These are phyloP conservation scores for Gryllus longicercus DNA, from an alignment of 2,888 invertebrate species.

Conservation along the genomic window DNA sequence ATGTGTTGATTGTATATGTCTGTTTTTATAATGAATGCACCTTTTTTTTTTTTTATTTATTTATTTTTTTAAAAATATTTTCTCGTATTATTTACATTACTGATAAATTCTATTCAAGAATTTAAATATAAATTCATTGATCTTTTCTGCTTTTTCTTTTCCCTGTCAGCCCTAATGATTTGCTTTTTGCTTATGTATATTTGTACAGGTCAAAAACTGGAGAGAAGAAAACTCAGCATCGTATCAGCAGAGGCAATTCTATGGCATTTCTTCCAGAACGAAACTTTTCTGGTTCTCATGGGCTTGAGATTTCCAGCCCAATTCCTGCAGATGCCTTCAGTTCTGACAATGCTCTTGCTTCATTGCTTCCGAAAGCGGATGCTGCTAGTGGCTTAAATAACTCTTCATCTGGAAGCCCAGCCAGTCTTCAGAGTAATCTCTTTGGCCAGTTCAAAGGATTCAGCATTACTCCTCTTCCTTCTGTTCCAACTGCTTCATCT, in stretches of 20 bases:
- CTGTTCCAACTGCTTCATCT: conserved; percentile 30
- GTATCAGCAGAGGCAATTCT: conserved; percentile 33
- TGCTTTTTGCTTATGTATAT: conserved; percentile 3
- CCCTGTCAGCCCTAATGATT: not conserved
- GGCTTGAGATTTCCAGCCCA: conserved; percentile 36
- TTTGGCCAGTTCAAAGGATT: conserved; percentile 87
- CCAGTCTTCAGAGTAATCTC: conserved; percentile 53
- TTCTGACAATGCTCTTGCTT: conserved; percentile 36
- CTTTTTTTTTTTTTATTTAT: too few species aligned
- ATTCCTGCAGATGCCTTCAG: conserved; percentile 30
- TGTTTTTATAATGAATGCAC: too few species aligned
- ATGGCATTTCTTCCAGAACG: conserved; percentile 30
- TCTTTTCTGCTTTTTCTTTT: not conserved
- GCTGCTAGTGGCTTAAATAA: conserved; percentile 21
- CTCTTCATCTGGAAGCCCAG: conserved; percentile 27
- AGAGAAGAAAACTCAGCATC: conserved; percentile 40
- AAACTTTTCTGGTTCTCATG: conserved; percentile 19
- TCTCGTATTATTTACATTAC: too few species aligned
- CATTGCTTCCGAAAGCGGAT: conserved; percentile 35
- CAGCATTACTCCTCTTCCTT: conserved; percentile 54
- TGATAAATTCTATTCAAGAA: too few species aligned
- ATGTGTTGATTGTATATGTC: too few species aligned
- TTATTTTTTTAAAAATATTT: too few species aligned
- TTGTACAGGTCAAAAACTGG: conserved; percentile 46
- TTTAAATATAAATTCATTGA: not conserved